phyloP scores from a whole-genome alignment of 1,140 invertebrate genomes.

The Lepidurus packardi region DNA sequence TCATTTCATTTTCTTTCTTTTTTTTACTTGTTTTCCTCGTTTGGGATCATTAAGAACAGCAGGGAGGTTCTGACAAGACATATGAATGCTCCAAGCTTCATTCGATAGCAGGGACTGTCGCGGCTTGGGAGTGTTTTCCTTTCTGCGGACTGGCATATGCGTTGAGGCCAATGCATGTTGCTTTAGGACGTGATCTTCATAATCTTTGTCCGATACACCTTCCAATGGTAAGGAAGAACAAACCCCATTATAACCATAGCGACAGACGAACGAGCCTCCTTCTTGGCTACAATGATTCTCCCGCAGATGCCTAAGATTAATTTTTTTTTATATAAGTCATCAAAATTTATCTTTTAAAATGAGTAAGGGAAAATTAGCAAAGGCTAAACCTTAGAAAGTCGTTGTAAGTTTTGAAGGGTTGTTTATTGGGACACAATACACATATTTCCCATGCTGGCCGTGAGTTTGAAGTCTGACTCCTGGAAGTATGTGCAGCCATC shows the following conservation, averaged over 20 bases:
- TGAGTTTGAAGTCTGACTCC: background rate
- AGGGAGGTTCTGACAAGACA: constrained; percentile 83
- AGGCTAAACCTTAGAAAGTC: background rate
- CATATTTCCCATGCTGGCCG: background rate
- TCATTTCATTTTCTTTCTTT: constrained; percentile 35
- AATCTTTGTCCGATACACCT: constrained; percentile 80
- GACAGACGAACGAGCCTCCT: constrained; percentile 80
- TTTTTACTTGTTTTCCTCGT: constrained; percentile 69
- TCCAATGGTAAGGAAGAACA: constrained; percentile 79
- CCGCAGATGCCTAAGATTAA: constrained; percentile 62
- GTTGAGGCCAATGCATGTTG: constrained; percentile 56
- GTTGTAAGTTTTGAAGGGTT: background rate
- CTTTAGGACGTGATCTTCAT: constrained; percentile 75
- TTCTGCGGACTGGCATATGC: constrained; percentile 28
- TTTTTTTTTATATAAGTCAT: background rate
- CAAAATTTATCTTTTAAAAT: background rate
- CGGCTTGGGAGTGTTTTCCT: constrained; percentile 14
- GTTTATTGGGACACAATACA: background rate
- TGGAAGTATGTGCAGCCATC: background rate
- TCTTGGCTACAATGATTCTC: constrained; percentile 76
- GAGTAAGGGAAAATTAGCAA: background rate
- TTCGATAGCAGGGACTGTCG: constrained; percentile 45
- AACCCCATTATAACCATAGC: constrained; percentile 80
- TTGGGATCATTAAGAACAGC: constrained; percentile 94
- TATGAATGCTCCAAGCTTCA: constrained; percentile 51